phyloP scores from a whole-genome alignment of 2,888 invertebrate species.

The Drosophila kanekoi region DNA sequence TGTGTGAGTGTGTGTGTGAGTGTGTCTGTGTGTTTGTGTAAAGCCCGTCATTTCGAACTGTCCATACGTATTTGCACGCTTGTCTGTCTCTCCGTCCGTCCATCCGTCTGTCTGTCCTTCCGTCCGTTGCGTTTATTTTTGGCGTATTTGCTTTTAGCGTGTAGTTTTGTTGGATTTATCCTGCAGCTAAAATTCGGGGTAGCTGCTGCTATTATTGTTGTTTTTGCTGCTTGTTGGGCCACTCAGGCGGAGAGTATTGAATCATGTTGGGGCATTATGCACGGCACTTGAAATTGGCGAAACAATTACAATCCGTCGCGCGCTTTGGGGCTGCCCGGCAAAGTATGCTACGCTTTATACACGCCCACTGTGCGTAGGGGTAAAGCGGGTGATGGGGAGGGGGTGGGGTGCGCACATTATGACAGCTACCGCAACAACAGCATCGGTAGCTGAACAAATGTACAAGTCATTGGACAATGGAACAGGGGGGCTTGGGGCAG shows the following conservation, averaged over 20 bases:
- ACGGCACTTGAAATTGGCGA: conserved; percentile 79
- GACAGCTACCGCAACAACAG: conserved; percentile 54
- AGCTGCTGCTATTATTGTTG: conserved; percentile 34
- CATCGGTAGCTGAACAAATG: conserved; percentile 54
- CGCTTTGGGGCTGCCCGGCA: conserved; percentile 48
- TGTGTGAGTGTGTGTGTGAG: conserved; percentile 2
- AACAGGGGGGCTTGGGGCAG: background rate
- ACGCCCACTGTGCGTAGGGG: conserved; percentile 36
- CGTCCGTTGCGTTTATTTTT: conserved; percentile 20
- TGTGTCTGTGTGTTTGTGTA: conserved; percentile 18
- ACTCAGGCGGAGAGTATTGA: conserved; percentile 72
- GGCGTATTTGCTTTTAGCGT: conserved; percentile 70
- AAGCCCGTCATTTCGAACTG: conserved; percentile 71
- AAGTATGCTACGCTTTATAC: conserved; percentile 71
- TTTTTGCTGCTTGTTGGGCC: conserved; percentile 28
- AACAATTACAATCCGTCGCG: conserved; percentile 69
- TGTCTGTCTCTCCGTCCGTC: conserved; percentile 54
- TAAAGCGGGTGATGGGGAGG: background rate
- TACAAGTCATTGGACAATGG: conserved; percentile 75
- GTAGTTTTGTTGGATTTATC: conserved; percentile 67
- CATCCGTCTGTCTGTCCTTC: conserved; percentile 13
- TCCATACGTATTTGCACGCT: conserved; percentile 75
- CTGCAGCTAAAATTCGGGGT: conserved; percentile 61
- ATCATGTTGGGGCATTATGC: conserved; percentile 78
- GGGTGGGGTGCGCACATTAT: conserved; percentile 58